These are phyloP conservation scores for Indicator maculatus DNA, from an alignment of 2,113 vertebrate species.

Conservation along the genomic window DNA sequence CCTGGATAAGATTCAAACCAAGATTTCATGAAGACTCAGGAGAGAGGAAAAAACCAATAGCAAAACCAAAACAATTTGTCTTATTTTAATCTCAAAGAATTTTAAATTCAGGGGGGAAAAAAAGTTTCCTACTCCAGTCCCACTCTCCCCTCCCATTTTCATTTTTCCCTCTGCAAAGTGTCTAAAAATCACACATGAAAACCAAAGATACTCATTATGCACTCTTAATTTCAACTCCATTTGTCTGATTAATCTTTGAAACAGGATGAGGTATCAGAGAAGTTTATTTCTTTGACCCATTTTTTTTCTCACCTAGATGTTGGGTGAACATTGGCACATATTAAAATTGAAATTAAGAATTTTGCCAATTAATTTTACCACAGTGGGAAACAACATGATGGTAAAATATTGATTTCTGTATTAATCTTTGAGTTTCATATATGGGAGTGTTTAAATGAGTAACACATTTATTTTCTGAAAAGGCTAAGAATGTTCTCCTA, in stretches of 20 bases:
- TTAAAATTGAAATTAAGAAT: not conserved
- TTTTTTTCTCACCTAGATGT: not conserved
- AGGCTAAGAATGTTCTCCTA: not conserved
- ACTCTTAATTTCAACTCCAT: not conserved
- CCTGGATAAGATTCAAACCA: not conserved
- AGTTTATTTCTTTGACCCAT: not conserved
- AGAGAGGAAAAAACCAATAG: not conserved
- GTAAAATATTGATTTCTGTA: not conserved
- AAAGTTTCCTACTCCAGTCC: not conserved
- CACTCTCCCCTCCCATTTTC: not conserved
- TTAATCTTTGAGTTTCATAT: not conserved
- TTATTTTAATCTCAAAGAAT: not conserved
- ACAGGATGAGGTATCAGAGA: fast-evolving
- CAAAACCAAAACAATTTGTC: not conserved
- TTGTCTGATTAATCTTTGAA: not conserved
- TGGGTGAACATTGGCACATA: not conserved
- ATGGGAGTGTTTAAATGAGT: not conserved
- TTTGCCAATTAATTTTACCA: not conserved
- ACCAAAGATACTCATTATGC: not conserved
- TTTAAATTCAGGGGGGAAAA: not conserved
- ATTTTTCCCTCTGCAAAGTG: not conserved
- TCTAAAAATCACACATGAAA: not conserved
- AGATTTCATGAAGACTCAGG: not conserved
- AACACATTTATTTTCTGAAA: not conserved
- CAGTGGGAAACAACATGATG: not conserved